Percentiles rank a stretch among this genome's conserved stretches.
These are phyloP conservation scores for Nasonia oneida DNA, from an alignment of 2,888 invertebrate species.

Conservation along the genomic window DNA sequence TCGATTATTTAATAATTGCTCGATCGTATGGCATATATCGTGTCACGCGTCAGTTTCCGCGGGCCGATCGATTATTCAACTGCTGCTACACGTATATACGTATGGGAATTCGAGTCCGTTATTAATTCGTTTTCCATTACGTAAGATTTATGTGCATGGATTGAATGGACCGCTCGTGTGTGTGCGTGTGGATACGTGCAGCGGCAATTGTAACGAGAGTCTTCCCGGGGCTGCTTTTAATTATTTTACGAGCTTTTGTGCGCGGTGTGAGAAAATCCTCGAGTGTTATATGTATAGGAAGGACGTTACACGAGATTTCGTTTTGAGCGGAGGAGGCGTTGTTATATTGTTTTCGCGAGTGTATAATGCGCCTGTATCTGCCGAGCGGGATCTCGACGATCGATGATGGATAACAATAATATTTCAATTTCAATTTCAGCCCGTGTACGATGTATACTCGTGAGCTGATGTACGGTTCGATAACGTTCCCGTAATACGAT, in stretches of 20 bases:
- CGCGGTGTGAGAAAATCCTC: conserved; percentile 5
- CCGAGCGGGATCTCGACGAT: conserved; percentile 4
- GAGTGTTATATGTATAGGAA: background rate
- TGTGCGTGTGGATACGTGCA: no score
- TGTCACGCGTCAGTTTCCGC: conserved; percentile 25
- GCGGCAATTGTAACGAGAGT: conserved; percentile 3
- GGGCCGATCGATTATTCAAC: conserved; percentile 30
- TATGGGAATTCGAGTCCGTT: background rate
- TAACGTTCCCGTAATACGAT: background rate
- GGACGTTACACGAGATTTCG: background rate
- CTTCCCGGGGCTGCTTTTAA: background rate
- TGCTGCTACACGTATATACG: no score
- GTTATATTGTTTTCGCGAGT: background rate
- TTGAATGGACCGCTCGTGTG: no score
- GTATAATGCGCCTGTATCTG: background rate
- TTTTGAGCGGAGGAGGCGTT: background rate
- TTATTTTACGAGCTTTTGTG: conserved; percentile 20
- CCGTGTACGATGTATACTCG: background rate
- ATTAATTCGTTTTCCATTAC: conserved; percentile 17
- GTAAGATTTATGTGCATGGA: background rate
- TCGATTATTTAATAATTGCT: conserved; percentile 31
- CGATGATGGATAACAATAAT: conserved; percentile 13
- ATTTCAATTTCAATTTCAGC: background rate
- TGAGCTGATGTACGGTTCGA: background rate
- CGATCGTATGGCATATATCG: background rate